Evolutionary conservation across 2,113 vertebrate species (phyloP).

Genomic region (Ibidorhyncha struthersii): DNA sequence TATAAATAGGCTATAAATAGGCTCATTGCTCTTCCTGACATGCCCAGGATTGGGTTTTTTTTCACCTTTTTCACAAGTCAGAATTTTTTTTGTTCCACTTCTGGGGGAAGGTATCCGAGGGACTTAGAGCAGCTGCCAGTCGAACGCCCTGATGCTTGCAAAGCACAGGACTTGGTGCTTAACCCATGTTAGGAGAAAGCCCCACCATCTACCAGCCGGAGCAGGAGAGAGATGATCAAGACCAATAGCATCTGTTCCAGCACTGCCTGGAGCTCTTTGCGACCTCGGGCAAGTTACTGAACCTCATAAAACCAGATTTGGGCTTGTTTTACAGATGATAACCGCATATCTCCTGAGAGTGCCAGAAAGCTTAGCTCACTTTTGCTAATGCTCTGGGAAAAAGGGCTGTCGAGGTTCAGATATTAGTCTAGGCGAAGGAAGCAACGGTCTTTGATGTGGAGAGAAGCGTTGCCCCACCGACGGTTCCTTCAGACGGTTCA

Average conservation of each 20-base stretch:
- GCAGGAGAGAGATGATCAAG: neutral
- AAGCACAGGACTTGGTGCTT: neutral
- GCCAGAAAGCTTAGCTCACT: slow-evolving; percentile 1
- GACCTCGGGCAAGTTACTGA: neutral
- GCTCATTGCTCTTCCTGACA: neutral
- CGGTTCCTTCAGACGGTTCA: neutral
- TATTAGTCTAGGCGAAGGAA: neutral
- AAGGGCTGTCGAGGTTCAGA: neutral
- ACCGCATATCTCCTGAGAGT: neutral
- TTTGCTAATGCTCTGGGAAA: neutral
- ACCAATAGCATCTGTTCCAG: neutral
- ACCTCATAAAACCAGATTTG: neutral
- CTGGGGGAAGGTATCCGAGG: neutral
- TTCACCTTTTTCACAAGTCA: neutral
- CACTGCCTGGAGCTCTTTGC: neutral
- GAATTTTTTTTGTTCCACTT: neutral
- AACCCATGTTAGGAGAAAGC: neutral
- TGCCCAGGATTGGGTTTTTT: neutral
- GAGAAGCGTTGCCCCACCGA: neutral
- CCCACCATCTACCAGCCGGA: neutral
- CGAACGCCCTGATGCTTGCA: accelerated
- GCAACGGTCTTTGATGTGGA: neutral
- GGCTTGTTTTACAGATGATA: neutral
- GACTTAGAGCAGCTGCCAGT: neutral
- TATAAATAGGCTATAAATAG: neutral